These are phyloP conservation scores for Limnephilus lunatus DNA, from an alignment of 2,888 invertebrate genomes.

Conservation along the genomic window DNA sequence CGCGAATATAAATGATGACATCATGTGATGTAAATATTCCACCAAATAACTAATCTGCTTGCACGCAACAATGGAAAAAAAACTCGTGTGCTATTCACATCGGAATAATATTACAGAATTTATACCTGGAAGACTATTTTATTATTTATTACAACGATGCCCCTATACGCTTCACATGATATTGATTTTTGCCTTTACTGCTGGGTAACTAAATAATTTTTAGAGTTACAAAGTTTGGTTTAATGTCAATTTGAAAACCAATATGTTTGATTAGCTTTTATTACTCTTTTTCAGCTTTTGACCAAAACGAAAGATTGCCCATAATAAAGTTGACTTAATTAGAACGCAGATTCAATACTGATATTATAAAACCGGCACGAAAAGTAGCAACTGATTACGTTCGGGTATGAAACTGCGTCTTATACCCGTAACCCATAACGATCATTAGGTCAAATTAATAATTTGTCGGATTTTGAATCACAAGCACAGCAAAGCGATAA, in stretches of 20 bases:
- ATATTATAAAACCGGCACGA: background rate
- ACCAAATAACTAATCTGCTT: background rate
- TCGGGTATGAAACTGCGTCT: background rate
- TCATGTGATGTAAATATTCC: slow-evolving; percentile 25
- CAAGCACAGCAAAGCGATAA: background rate
- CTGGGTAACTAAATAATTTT: background rate
- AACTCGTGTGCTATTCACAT: background rate
- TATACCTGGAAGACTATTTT: slow-evolving; percentile 1
- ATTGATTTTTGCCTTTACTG: background rate
- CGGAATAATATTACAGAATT: background rate
- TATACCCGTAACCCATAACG: background rate
- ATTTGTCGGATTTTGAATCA: background rate
- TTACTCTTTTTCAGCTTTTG: background rate
- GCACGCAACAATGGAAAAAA: slow-evolving; percentile 14
- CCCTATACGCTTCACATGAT: background rate
- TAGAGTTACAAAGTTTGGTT: background rate
- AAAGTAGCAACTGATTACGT: background rate
- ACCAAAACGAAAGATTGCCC: background rate
- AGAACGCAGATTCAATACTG: background rate
- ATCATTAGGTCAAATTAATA: background rate
- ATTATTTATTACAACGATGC: slow-evolving; percentile 20
- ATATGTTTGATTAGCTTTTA: background rate
- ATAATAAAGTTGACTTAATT: background rate
- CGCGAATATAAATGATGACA: slow-evolving; percentile 9
- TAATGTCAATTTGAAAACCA: background rate